These are phyloP conservation scores for Sebastes iracundus DNA, from an alignment of 2,797 vertebrate genomes.

Conservation along the genomic window DNA sequence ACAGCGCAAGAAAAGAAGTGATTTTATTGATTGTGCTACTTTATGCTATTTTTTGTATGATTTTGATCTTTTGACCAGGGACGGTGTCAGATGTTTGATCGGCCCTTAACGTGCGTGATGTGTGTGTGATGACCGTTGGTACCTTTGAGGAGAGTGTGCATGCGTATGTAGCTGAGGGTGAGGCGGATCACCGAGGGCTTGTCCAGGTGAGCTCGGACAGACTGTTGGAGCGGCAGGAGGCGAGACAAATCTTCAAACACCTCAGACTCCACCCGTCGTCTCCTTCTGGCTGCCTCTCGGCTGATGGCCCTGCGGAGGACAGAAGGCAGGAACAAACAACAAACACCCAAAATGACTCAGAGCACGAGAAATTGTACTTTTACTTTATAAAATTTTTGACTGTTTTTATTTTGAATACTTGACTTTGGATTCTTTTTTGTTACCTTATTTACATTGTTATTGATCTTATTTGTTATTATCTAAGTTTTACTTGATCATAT, in stretches of 20 bases:
- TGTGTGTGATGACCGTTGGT: conserved; percentile 32
- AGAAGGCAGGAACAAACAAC: not conserved
- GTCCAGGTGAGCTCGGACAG: conserved; percentile 89
- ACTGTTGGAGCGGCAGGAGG: conserved; percentile 91
- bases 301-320: conserved; percentile 75
- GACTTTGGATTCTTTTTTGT: no score
- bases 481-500: no score
- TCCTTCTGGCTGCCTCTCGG: conserved; percentile 88
- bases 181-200: conserved; percentile 96
- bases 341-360: not conserved
- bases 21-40: not conserved
- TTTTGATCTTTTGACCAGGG: not conserved
- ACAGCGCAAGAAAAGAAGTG: not conserved
- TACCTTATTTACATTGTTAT: no score
- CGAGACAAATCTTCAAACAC: conserved; percentile 91
- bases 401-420: no score
- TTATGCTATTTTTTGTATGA: not conserved
- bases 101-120: not conserved
- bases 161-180: conserved; percentile 93
- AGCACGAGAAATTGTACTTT: no score
- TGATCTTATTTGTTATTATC: no score
- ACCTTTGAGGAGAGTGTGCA: conserved; percentile 87
- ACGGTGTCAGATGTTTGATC: not conserved
- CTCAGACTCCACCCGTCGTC: conserved; percentile 91
- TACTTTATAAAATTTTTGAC: no score